Evolutionary conservation across 1,140 invertebrate genomes (phyloP), one percentile per base, ranked within the genome.

Genomic region (Drosophila repleta): DNA sequence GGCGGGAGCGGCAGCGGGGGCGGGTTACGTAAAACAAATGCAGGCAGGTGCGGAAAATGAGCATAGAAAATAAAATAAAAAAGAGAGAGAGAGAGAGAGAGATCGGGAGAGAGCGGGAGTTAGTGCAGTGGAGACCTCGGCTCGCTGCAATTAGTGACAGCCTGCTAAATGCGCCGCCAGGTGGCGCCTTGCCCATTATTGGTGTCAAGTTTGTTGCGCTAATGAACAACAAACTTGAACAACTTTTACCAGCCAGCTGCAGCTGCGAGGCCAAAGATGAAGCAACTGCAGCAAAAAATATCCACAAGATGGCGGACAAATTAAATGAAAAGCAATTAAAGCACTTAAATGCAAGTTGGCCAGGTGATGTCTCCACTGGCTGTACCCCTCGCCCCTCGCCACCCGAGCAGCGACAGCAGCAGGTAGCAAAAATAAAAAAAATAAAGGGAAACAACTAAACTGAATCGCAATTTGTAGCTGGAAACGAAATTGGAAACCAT

Each of bases 281-380:
- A 32, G 18, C 10, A 49, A 46, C 15, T 35, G 29, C 73, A 63
- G 70, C 71, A 68, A 65, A 35, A 35, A 83, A 83, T 75, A 66
- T 69, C 57, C 64, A 48, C 67, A 69, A 79, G 76, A 64, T 61
- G 49, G 68, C 61, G 52, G 58, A 49, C 48, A 66, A 84, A 69
- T 66, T 52, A 78, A 85, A 79, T 70, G 83, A 82, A 87, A 82
- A 82, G 82, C 82, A 87, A 87, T 87, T 87, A 87, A 78, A 79
- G 58, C 56, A 74, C 76, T 72, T 58, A 87, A 87, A 79, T 73
- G 74, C 60, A 48, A 53, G 37, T 29, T 39, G 24, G 24, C 35
- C 8, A 32, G 35, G 17, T 13, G 55, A 37, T 55, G 32, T 55
- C 15, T 20, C 39, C 15, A 41, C 39, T 21, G 1, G 24, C 4